These are phyloP conservation scores for Hapalemur alaotrensis DNA, from an alignment of 2,797 vertebrate species.

Conservation along the genomic window DNA sequence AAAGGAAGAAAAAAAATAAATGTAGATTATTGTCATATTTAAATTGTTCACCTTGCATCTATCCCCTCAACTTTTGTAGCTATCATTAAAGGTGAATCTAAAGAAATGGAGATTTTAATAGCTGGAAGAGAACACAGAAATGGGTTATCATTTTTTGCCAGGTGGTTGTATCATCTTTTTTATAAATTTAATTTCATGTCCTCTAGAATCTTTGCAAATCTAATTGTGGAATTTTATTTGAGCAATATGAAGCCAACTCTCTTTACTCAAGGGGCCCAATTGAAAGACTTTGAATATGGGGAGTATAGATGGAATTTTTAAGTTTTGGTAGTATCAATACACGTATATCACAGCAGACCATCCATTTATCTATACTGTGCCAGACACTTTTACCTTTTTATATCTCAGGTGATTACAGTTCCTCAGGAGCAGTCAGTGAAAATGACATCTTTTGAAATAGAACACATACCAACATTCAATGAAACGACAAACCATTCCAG, in stretches of 20 bases:
- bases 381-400: constrained; percentile 55
- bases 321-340: background rate
- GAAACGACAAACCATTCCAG: constrained; percentile 43
- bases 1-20: too few species aligned
- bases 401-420: constrained; percentile 80
- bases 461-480: constrained; percentile 23
- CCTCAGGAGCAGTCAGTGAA: constrained; percentile 75
- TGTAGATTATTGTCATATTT: constrained; percentile 44
- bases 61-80: constrained; percentile 22
- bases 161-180: background rate
- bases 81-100: constrained; percentile 22
- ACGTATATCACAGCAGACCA: background rate
- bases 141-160: background rate
- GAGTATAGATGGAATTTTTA: background rate
- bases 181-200: constrained; percentile 34
- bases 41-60: background rate
- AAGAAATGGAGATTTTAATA: constrained; percentile 51
- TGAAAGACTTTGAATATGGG: constrained; percentile 14
- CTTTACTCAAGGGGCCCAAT: background rate
- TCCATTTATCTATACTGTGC: constrained; percentile 2
- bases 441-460: constrained; percentile 50
- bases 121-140: constrained; percentile 25
- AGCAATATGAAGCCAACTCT: background rate
- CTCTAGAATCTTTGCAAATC: constrained; percentile 32
- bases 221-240: constrained; percentile 36